These are phyloP conservation scores for Trissolcus japonicus DNA, from an alignment of 2,888 invertebrate species.

Conservation along the genomic window DNA sequence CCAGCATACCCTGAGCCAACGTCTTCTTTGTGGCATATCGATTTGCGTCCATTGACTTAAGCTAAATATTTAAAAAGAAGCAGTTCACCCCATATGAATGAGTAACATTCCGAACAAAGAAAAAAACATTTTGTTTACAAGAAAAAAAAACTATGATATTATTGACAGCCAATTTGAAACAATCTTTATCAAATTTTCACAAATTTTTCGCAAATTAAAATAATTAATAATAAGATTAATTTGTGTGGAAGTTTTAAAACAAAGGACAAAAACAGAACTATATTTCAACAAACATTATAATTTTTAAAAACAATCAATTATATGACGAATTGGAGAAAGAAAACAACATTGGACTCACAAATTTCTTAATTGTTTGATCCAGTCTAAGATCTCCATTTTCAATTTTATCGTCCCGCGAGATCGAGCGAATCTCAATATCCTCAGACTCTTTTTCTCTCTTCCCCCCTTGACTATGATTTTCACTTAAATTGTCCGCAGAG, in stretches of 20 bases:
- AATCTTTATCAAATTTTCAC: too few relatives aligned
- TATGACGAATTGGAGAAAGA: neutral
- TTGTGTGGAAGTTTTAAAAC: too few relatives aligned
- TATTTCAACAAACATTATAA: too few relatives aligned
- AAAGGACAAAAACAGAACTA: too few relatives aligned
- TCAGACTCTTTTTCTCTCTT: slow-evolving; percentile 16
- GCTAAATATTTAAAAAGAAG: slow-evolving; percentile 28
- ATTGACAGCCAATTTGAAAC: too few relatives aligned
- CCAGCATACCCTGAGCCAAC: slow-evolving; percentile 93
- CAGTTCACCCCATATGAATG: too few relatives aligned
- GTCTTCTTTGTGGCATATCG: slow-evolving; percentile 95
- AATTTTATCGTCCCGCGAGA: slow-evolving; percentile 12
- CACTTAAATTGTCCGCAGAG: slow-evolving; percentile 2
- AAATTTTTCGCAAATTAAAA: too few relatives aligned
- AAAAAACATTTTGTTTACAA: too few relatives aligned
- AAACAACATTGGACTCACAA: slow-evolving; percentile 27
- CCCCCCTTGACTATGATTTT: slow-evolving; percentile 1
- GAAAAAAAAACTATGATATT: too few relatives aligned
- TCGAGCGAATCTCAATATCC: slow-evolving; percentile 29
- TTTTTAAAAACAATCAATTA: too few relatives aligned
- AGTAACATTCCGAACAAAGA: too few relatives aligned
- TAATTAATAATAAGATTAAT: too few relatives aligned
- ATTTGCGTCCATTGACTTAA: slow-evolving; percentile 87
- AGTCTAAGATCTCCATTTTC: slow-evolving; percentile 14
- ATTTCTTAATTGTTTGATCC: slow-evolving; percentile 13